phyloP scores from a whole-genome alignment of 2,797 vertebrate species.

The Xenentodon cancila region DNA sequence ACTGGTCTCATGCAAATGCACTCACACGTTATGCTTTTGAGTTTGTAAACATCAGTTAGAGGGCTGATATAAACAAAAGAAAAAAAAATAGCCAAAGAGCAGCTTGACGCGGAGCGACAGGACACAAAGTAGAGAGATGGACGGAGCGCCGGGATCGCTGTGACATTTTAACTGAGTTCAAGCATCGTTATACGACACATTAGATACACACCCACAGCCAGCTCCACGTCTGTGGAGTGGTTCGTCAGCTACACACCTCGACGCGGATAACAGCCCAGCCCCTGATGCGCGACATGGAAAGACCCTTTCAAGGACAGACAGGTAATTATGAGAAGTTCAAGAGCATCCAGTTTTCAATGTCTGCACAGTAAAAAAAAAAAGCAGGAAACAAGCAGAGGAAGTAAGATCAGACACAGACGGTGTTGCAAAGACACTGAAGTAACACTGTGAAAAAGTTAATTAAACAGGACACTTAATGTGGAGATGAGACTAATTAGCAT shows the following conservation, averaged over 20 bases:
- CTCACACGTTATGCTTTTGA: background rate
- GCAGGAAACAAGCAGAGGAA: background rate
- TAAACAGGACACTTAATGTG: slow-evolving; percentile 37
- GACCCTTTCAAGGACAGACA: slow-evolving; percentile 33
- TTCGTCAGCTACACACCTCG: slow-evolving; percentile 35
- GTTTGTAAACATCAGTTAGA: background rate
- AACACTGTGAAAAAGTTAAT: slow-evolving; percentile 15
- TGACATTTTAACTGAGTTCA: slow-evolving; percentile 43
- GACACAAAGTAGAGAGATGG: slow-evolving; percentile 32
- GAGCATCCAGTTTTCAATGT: slow-evolving; percentile 32
- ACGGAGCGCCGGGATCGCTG: slow-evolving; percentile 35
- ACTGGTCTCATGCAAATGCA: slow-evolving; percentile 16
- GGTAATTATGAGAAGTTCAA: slow-evolving; percentile 42
- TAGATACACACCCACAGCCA: slow-evolving; percentile 36
- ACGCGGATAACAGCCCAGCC: slow-evolving; percentile 32
- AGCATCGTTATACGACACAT: slow-evolving; percentile 35
- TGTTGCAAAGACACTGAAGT: slow-evolving; percentile 4
- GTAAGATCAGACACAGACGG: background rate
- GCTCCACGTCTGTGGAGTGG: slow-evolving; percentile 42
- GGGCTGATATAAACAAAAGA: background rate
- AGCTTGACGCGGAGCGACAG: background rate
- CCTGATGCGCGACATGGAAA: slow-evolving; percentile 34
- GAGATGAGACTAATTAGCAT: slow-evolving; percentile 31
- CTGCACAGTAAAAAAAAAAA: background rate
- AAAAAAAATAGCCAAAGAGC: slow-evolving; percentile 4